Percentiles rank a stretch among this genome's conserved stretches.
phyloP scores from a whole-genome alignment of 2,888 invertebrate species.

The Periphyllus acericola region DNA sequence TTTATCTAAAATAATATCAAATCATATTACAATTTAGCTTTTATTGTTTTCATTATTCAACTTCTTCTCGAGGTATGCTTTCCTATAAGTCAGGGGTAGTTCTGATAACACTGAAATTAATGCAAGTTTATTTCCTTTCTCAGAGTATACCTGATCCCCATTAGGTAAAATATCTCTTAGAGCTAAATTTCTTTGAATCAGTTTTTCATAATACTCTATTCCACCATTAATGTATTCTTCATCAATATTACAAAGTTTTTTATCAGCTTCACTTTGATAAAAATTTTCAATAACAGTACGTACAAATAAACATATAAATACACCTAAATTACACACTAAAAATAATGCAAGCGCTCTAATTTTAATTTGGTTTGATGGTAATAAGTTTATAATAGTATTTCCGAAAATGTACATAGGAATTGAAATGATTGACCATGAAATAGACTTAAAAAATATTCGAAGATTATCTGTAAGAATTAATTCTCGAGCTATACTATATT shows the following conservation, averaged over 20 bases:
- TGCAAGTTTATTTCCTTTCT: slow-evolving; percentile 77
- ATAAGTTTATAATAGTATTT: not conserved
- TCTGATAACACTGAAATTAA: slow-evolving; percentile 75
- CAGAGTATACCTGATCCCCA: slow-evolving; percentile 74
- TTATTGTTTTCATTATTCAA: slow-evolving; percentile 63
- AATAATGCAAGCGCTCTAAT: slow-evolving; percentile 70
- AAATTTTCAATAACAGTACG: slow-evolving; percentile 75
- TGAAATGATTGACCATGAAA: slow-evolving; percentile 70
- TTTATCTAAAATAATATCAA: not conserved
- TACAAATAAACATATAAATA: slow-evolving; percentile 73
- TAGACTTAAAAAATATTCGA: slow-evolving; percentile 72
- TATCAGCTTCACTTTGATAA: slow-evolving; percentile 75
- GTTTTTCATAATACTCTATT: slow-evolving; percentile 79
- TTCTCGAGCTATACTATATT: slow-evolving; percentile 83
- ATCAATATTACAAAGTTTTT: slow-evolving; percentile 72
- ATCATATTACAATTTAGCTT: not conserved
- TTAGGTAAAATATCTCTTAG: slow-evolving; percentile 73
- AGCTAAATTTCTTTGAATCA: slow-evolving; percentile 78
- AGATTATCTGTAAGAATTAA: slow-evolving; percentile 74
- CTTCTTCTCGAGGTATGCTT: slow-evolving; percentile 74
- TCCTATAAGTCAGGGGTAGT: slow-evolving; percentile 75
- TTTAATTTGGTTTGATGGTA: slow-evolving; percentile 6
- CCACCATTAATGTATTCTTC: slow-evolving; percentile 79
- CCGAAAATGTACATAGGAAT: slow-evolving; percentile 65
- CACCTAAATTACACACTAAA: slow-evolving; percentile 71